Evolutionary conservation across 2,888 invertebrate species (phyloP).

Genomic region (Loripinus fragilis): DNA sequence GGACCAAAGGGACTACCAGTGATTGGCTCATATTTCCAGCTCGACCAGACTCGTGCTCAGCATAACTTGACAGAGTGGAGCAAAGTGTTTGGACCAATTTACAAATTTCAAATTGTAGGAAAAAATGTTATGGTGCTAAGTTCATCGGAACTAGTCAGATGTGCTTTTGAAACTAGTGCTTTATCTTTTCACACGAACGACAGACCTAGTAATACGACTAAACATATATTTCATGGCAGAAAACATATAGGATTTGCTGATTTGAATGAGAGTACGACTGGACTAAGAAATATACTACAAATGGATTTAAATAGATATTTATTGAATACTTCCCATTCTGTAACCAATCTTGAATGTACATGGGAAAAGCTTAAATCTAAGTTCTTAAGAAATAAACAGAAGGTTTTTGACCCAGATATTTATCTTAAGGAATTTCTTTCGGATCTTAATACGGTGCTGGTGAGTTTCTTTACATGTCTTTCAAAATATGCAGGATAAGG

Average conservation of each 20-base stretch:
- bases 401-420: constrained; percentile 39
- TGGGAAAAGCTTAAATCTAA: constrained; percentile 31
- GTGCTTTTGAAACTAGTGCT: constrained; percentile 35
- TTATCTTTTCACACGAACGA: constrained; percentile 44
- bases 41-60: constrained; percentile 41
- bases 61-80: constrained; percentile 36
- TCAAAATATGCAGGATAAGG: too few species aligned
- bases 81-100: constrained; percentile 48
- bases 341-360: constrained; percentile 25
- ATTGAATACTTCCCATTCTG: constrained; percentile 33
- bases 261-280: constrained; percentile 27
- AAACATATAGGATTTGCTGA: constrained; percentile 60
- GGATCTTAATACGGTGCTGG: constrained; percentile 49
- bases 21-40: constrained; percentile 36
- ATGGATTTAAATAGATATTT: constrained; percentile 38
- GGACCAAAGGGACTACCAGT: constrained; percentile 8
- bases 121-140: constrained; percentile 40
- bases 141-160: constrained; percentile 27
- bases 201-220: constrained; percentile 46
- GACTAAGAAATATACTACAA: constrained; percentile 47
- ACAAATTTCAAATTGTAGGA: constrained; percentile 38
- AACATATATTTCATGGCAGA: constrained; percentile 45
- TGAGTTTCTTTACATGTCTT: constrained; percentile 47
- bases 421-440: constrained; percentile 40
- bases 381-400: constrained; percentile 25